Percentiles rank a stretch among this genome's conserved stretches.
Evolutionary conservation across 2,797 vertebrate species (phyloP).

Genomic region (Coilia nasus): DNA sequence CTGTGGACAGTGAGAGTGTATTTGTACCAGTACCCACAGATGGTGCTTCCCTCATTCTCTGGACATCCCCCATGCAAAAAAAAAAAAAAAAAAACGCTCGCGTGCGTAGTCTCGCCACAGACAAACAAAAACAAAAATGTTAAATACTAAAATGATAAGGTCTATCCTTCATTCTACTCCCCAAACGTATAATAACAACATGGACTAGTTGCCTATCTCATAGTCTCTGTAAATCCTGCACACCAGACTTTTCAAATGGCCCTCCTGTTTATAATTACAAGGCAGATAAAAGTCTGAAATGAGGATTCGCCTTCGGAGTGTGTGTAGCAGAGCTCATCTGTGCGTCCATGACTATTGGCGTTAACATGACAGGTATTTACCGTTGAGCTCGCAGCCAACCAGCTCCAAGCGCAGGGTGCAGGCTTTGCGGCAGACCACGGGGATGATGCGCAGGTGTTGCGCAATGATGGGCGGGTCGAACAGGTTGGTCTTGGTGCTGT

Average conservation of each 20-base stretch:
- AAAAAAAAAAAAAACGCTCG: too few species aligned
- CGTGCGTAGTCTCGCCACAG: too few species aligned
- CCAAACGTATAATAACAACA: too few species aligned
- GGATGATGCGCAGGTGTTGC: slow-evolving; percentile 87
- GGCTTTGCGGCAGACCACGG: slow-evolving; percentile 79
- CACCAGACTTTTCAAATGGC: not conserved
- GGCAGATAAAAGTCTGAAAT: not conserved
- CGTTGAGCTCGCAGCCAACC: slow-evolving; percentile 92
- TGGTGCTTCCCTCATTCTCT: not conserved
- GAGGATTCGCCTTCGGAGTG: not conserved
- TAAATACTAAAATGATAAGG: too few species aligned
- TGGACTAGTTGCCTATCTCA: too few species aligned
- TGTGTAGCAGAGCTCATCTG: not conserved
- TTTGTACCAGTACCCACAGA: not conserved
- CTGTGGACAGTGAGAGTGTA: not conserved
- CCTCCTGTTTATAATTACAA: not conserved
- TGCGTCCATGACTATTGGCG: not conserved
- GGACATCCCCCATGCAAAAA: not conserved
- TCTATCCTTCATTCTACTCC: too few species aligned
- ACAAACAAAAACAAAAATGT: too few species aligned
- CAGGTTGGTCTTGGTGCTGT: slow-evolving; percentile 80
- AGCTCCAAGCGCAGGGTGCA: slow-evolving; percentile 95
- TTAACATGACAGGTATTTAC: slow-evolving; percentile 70
- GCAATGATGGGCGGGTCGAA: slow-evolving; percentile 84
- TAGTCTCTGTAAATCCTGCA: not conserved